Conservation (phyloP, 35 echinoderm and acorn worm species). For the Heliocidaris tuberculata region DNA sequence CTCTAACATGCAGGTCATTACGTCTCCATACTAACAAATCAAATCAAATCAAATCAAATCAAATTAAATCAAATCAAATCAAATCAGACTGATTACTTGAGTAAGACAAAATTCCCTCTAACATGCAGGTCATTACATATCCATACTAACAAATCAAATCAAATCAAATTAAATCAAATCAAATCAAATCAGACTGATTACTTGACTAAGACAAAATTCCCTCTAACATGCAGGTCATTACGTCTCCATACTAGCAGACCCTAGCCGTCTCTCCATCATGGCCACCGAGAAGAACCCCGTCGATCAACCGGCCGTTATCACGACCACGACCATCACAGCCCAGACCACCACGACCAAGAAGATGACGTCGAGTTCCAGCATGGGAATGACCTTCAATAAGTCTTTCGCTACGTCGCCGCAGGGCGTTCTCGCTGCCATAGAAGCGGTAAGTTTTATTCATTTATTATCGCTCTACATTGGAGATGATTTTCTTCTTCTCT, state of each 20-base stretch:
- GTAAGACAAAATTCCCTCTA: not conserved
- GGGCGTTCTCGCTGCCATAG: conserved; percentile 21
- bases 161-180: no score
- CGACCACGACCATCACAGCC: not conserved
- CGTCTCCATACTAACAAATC: no score
- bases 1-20: no score
- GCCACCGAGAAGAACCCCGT: not conserved
- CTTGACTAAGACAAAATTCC: not conserved
- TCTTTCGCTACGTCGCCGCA: not conserved
- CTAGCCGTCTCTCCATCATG: not conserved
- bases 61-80: no score
- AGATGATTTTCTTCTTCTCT: not conserved
- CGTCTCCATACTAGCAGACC: conserved; percentile 5
- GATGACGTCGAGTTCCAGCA: not conserved
- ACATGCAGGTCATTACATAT: not conserved
- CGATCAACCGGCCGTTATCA: not conserved
- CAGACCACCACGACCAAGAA: not conserved
- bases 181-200: no score
- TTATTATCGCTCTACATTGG: not conserved
- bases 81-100: no score
- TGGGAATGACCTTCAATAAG: not conserved
- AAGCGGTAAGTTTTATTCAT: not conserved
- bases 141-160: not conserved
- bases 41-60: no score
- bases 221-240: not conserved